Base-by-base conservation (phyloP, 1,140 invertebrate genomes). In the Geopemphigus sp. region DNA sequence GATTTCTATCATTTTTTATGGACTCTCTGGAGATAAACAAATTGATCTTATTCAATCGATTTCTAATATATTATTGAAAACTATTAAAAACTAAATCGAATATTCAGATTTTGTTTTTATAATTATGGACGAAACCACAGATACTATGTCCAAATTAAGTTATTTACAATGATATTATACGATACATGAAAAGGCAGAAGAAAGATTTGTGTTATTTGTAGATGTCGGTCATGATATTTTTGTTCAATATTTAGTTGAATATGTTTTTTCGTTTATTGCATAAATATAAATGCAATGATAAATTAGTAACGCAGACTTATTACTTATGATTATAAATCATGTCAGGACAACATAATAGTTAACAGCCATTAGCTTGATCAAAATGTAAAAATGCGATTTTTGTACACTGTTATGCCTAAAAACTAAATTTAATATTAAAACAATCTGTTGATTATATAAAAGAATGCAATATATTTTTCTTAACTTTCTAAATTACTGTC, bases 381-480 rank as follows among this genome's bases (percentile, higher is more conserved):
- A 32, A n/a, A 19, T 82, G 14, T 32, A 15, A 45, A 73, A 47
- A 50, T 81, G 68, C 70, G 10, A 39, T 83, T n/a, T 81, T 83
- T 81, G 76, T 82, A n/a, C 82, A 82, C 64, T 83, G 80, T 53
- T 82, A 81, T 70, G 80, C 80, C 15, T 81, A 83, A 64, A 57
- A 74, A 24, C 39, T 83, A 45, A 83, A 82, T 80, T 56, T 82
- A 32, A 80, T 82, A 5, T 73, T 85, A 59, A 81, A 84, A 82
- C 17, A 78, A 12, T 76, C n/a, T 3, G 81, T 82, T 61, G 59
- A 57, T 17, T 50, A 81, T 50, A 82, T 82, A 53, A 64, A 80
- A 24, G 57, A 82, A 45, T 83, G 81, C 63, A 82, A 80, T 50
- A 81, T 81, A 39, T 82, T 81, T 78, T 82, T 24, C 29, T n/a